phyloP scores from a whole-genome alignment of 2,888 invertebrate species.

The Mycalesis mineus region DNA sequence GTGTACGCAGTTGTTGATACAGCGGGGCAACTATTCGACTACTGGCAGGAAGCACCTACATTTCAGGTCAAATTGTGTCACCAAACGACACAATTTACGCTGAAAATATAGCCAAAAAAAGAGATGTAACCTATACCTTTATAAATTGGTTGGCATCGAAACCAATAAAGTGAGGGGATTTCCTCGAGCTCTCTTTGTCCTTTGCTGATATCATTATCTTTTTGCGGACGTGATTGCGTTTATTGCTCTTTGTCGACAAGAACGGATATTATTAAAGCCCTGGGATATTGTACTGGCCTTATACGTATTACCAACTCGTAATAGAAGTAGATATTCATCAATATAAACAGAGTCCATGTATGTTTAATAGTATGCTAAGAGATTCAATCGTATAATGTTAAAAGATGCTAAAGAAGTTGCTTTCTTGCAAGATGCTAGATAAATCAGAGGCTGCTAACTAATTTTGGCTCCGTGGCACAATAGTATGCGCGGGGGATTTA shows the following conservation, averaged over 20 bases:
- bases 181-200: slow-evolving; percentile 16
- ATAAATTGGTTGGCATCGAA: slow-evolving; percentile 17
- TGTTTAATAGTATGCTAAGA: too few relatives aligned
- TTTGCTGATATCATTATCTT: slow-evolving; percentile 19
- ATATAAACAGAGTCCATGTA: too few relatives aligned
- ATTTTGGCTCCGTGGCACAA: too few relatives aligned
- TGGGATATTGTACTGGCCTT: neutral
- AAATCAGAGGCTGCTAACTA: too few relatives aligned
- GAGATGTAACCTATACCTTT: neutral
- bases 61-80: too few relatives aligned
- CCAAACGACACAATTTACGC: neutral
- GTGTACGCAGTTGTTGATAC: too few relatives aligned
- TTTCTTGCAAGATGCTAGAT: too few relatives aligned
- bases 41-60: too few relatives aligned
- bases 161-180: slow-evolving; percentile 16
- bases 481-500: too few relatives aligned
- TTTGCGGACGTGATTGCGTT: slow-evolving; percentile 17
- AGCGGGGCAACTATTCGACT: too few relatives aligned
- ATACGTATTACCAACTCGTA: neutral
- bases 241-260: slow-evolving; percentile 13
- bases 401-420: too few relatives aligned
- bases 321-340: neutral
- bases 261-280: slow-evolving; percentile 5
- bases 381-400: too few relatives aligned
- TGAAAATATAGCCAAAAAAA: neutral